Percentiles rank a stretch among this genome's conserved stretches.
Evolutionary conservation across 2,797 vertebrate genomes (phyloP).

Genomic region (Streptopelia turtur): DNA sequence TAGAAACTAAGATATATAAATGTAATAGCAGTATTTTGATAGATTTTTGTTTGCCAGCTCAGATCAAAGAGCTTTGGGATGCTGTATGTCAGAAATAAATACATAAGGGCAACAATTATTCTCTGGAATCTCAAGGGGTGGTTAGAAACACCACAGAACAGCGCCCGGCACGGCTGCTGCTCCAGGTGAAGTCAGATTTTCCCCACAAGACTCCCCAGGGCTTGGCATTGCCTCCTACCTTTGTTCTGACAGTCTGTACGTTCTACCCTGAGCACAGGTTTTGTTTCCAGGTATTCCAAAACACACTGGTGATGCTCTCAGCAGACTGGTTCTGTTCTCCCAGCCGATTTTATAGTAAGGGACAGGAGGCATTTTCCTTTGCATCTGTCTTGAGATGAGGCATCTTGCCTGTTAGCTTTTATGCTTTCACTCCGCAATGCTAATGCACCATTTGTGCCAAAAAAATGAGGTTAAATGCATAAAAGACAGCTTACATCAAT

Average conservation of each 20-base stretch:
- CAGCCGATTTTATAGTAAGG: background rate
- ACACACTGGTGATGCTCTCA: background rate
- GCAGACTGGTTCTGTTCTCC: background rate
- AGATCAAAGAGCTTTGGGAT: background rate
- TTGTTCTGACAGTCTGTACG: background rate
- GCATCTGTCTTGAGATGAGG: background rate
- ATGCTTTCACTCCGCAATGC: background rate
- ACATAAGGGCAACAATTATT: background rate
- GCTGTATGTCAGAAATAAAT: background rate
- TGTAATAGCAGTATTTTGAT: background rate
- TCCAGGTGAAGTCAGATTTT: background rate
- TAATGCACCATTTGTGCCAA: background rate
- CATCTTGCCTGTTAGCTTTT: background rate
- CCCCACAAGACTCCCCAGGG: too few relatives aligned
- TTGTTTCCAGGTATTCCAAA: background rate
- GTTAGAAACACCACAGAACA: background rate
- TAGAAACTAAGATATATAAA: background rate
- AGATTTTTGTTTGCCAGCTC: background rate
- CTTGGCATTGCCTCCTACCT: background rate
- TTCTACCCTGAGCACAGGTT: background rate
- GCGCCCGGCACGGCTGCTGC: fast-evolving
- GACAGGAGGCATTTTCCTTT: background rate
- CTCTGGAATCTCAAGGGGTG: background rate
- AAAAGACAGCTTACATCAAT: background rate
- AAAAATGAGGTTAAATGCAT: background rate